Base-by-base conservation (phyloP, 2,113 vertebrate species). In the Misgurnus mizolepis region DNA sequence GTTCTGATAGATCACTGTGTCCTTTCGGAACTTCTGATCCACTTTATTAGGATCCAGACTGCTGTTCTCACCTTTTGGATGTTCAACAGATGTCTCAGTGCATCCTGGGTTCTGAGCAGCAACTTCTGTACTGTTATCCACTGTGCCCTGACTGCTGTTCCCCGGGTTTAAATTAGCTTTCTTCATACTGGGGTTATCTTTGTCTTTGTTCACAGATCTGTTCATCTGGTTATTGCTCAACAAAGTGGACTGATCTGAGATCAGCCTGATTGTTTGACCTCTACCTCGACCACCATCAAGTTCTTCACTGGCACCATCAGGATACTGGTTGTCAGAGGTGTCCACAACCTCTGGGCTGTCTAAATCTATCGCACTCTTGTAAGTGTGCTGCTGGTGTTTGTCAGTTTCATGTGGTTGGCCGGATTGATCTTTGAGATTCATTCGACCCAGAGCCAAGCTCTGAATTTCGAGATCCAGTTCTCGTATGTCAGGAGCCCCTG, bases 1-100 rank as follows among this genome's bases (percentile, higher is more conserved):
- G 49, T 4, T 67, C 70, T 70, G 45, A 79, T 45, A 39, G 22
- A 34, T 70, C 55, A 39, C 7, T 39, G 58, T 53, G 61, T 64
- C 67, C 67, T 67, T 79, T 43, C 77, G 49, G 22, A 68, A 77
- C 61, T 80, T 27, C 45, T 15, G 78, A 27, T 67, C 73, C 27
- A 61, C 27, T 76, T 49, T 47, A 76, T 47, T 8, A 69, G 17
- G 40, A 65, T 39, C n/a, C 62, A 76, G 18, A 41, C 82, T 76
- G 41, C 18, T 76, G 67, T 58, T 80, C 58, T 66, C 60, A 10
- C 34, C 49, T 43, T 49, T 64, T 53, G 43, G 73, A 84, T 60
- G 56, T 77, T 56, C 50, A 62, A 50, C 58, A 56, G 74, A 78
- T 34, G 60, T n/a, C 49, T 73, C 62, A 4, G 53, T 27, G 64